Evolutionary conservation across 2,113 vertebrate genomes (phyloP), one percentile per base, ranked within the genome.

Genomic region (Gymnarchus niloticus): DNA sequence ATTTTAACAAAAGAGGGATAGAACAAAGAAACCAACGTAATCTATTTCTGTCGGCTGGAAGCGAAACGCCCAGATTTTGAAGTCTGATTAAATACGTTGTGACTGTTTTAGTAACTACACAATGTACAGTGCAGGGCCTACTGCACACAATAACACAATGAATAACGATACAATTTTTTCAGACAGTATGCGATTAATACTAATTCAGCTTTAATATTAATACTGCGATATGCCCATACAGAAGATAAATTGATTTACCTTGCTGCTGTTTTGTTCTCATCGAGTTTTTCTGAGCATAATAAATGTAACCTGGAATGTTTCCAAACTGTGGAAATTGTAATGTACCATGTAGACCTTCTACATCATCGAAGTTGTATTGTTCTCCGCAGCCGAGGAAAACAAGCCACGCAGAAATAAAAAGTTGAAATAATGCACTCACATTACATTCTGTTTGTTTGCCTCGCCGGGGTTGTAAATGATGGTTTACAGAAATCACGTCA

Each of bases 81-180:
- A 10, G 25, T 59, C 56, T 57, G 52, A 23, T 59, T 56, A 83
- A 83, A 83, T 57, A 59, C 6, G 1, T 21, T n/a, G 19, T 19
- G 49, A 41, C 44, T 54, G 52, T 28, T n/a, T 2, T 85, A 73
- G 28, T 19, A 33, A 54, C 49, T 51, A 33, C 65, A 41, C 84
- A 52, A 33, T 77, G 49, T 52, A 33, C 52, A 49, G 33, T 77
- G 69, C 49, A 73, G 10, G 61, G 57, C 46, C 12, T 84, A 73
- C n/a, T 37, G 33, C 51, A 56, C 51, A 56, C 21, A 33, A 46
- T n/a, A 28, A 23, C 56, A 69, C 37, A 73, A 51, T 59, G 44
- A 86, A 52, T 59, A 52, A 86, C 52, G 59, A 57, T n/a, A 28
- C 56, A 56, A 65, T 86, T 82, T 85, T 86, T 82, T 57, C 77